A percentile compares a stretch with the other conserved stretches of the same genome.
phyloP scores from a whole-genome alignment of 2,888 invertebrate species.

The Melanophora roralis region DNA sequence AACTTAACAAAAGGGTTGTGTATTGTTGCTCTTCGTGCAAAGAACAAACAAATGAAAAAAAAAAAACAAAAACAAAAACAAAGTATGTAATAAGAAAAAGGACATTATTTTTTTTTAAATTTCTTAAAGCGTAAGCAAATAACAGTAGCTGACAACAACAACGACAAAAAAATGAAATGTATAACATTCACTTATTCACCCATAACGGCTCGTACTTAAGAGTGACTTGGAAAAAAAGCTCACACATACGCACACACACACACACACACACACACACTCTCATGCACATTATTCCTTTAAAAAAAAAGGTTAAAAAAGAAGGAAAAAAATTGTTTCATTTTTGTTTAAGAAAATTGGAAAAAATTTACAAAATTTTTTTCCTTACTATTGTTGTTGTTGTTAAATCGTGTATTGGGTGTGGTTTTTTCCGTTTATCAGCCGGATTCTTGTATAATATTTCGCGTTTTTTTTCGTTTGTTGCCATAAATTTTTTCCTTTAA shows the following conservation, averaged over 20 bases:
- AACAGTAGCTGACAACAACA: constrained; percentile 9
- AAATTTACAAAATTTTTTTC: constrained; percentile 2
- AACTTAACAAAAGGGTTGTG: constrained; percentile 52
- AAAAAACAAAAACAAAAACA: no score
- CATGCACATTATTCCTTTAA: no score
- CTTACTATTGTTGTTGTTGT: constrained; percentile 26
- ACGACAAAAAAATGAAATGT: constrained; percentile 33
- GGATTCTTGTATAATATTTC: constrained; percentile 53
- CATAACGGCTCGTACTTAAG: constrained; percentile 46
- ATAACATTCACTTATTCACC: constrained; percentile 53
- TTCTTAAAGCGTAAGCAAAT: constrained; percentile 7
- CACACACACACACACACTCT: neutral
- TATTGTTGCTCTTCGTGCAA: constrained; percentile 24
- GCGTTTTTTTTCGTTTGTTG: constrained; percentile 46
- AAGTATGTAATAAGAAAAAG: constrained; percentile 30
- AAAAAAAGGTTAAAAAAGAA: constrained; percentile 7
- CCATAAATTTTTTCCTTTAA: constrained; percentile 36
- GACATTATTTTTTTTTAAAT: constrained; percentile 31
- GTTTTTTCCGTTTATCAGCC: constrained; percentile 54
- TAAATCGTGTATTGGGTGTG: constrained; percentile 57
- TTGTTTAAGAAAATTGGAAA: constrained; percentile 27
- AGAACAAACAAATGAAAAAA: constrained; percentile 27
- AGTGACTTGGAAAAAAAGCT: constrained; percentile 33
- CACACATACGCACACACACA: neutral
- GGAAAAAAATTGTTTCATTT: constrained; percentile 27